Conservation (phyloP, 2,888 invertebrate genomes). For the Operophtera brumata region DNA sequence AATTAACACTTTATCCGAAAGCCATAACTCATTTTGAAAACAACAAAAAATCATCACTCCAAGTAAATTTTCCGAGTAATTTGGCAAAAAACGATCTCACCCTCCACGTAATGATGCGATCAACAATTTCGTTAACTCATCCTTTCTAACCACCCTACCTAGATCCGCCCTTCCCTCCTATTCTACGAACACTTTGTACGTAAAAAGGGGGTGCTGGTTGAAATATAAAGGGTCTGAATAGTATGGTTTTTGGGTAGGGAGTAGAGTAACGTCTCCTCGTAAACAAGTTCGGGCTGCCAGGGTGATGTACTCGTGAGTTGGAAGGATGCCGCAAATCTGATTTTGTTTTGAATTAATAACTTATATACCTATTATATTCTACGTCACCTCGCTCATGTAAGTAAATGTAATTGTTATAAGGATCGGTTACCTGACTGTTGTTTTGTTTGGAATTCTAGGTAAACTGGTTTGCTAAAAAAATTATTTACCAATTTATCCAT, state of each 20-base stretch:
- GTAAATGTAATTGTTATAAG: no score
- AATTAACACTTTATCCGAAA: neutral
- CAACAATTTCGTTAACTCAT: constrained; percentile 64
- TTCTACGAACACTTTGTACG: neutral
- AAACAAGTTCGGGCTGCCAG: constrained; percentile 23
- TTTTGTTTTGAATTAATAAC: neutral
- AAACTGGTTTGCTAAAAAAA: no score
- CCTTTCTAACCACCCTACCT: constrained; percentile 34
- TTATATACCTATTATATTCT: no score
- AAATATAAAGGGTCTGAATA: neutral
- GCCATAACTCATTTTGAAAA: constrained; percentile 12
- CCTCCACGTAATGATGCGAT: constrained; percentile 59
- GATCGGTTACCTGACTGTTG: no score
- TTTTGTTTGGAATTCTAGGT: no score
- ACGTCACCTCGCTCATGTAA: no score
- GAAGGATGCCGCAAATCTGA: constrained; percentile 5
- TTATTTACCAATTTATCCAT: no score
- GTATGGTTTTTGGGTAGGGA: constrained; percentile 2
- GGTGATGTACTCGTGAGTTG: constrained; percentile 11
- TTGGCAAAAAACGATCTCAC: constrained; percentile 44
- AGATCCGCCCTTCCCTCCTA: constrained; percentile 30
- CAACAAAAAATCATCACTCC: constrained; percentile 28
- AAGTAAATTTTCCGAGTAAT: constrained; percentile 48
- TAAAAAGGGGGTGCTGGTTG: neutral
- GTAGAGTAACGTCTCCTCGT: constrained; percentile 19